Conservation (phyloP, 2,888 invertebrate genomes). For the Amblyjoppa proteus region DNA sequence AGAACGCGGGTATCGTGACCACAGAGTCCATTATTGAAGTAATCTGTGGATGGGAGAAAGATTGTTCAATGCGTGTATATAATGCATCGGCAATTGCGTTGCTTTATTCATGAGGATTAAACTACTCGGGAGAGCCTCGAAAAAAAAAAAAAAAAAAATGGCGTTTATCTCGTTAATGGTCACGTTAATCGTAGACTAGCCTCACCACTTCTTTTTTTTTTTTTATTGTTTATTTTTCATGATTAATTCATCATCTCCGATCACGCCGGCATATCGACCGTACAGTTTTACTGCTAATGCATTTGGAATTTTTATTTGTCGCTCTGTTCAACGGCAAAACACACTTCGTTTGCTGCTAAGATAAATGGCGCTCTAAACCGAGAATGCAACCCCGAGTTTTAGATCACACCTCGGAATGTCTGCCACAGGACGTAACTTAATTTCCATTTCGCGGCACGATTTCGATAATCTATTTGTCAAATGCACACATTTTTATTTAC, state of each 20-base stretch:
- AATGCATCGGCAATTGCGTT: background rate
- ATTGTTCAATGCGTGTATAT: background rate
- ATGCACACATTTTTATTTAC: too few species aligned
- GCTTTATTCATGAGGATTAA: background rate
- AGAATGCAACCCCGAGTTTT: too few species aligned
- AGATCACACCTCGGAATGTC: too few species aligned
- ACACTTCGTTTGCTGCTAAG: too few species aligned
- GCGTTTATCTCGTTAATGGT: background rate
- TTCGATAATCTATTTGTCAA: too few species aligned
- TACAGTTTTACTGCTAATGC: background rate
- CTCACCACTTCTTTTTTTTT: background rate
- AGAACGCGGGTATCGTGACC: conserved; percentile 88
- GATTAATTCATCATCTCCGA: conserved; percentile 3
- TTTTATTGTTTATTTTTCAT: background rate
- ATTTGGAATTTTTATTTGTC: background rate
- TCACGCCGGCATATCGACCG: background rate
- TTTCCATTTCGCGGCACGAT: too few species aligned
- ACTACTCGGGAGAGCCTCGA: background rate
- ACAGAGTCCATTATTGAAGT: conserved; percentile 63
- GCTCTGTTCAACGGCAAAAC: background rate
- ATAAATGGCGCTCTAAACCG: background rate
- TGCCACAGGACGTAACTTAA: too few species aligned
- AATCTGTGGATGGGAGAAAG: conserved; percentile 62
- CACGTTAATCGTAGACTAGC: background rate
- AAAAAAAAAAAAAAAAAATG: background rate